Evolutionary conservation across 2,797 vertebrate species (phyloP).

Genomic region (Pelobates cultripes): DNA sequence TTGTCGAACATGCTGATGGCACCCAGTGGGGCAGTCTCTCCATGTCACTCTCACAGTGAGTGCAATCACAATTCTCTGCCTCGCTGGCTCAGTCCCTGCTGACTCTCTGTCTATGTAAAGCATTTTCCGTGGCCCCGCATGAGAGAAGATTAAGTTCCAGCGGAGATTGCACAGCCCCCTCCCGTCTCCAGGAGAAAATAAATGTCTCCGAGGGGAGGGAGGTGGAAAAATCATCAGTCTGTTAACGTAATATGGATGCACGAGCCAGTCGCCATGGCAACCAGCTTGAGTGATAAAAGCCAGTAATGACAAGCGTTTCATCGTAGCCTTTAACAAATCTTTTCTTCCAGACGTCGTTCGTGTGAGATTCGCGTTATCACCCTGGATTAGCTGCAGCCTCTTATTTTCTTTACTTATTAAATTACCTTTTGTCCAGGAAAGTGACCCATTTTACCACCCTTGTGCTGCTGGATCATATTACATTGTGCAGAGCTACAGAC

Average conservation of each 20-base stretch:
- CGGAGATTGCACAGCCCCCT: not conserved
- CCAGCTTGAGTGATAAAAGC: constrained; percentile 41
- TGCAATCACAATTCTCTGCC: not conserved
- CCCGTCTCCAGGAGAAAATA: constrained; percentile 4
- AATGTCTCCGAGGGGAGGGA: not conserved
- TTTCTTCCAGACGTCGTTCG: not conserved
- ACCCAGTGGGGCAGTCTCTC: too few species aligned
- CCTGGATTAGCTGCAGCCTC: constrained; percentile 1
- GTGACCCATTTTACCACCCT: too few species aligned
- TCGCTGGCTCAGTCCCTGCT: not conserved
- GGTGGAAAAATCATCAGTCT: constrained; percentile 37
- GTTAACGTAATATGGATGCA: constrained; percentile 39
- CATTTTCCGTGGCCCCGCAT: constrained; percentile 23
- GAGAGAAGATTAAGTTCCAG: constrained; percentile 17
- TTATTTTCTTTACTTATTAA: not conserved
- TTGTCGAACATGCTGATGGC: too few species aligned
- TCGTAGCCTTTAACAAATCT: constrained; percentile 29
- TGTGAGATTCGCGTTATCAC: constrained; percentile 10
- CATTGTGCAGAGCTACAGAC: too few species aligned
- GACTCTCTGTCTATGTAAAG: constrained; percentile 2
- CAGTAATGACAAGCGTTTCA: constrained; percentile 42
- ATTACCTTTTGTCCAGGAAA: too few species aligned
- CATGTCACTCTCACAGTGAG: not conserved
- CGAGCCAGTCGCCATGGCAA: constrained; percentile 39
- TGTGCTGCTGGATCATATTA: too few species aligned